Conservation (phyloP, 2,113 vertebrate species). For the Paradoxurus hermaphroditus region DNA sequence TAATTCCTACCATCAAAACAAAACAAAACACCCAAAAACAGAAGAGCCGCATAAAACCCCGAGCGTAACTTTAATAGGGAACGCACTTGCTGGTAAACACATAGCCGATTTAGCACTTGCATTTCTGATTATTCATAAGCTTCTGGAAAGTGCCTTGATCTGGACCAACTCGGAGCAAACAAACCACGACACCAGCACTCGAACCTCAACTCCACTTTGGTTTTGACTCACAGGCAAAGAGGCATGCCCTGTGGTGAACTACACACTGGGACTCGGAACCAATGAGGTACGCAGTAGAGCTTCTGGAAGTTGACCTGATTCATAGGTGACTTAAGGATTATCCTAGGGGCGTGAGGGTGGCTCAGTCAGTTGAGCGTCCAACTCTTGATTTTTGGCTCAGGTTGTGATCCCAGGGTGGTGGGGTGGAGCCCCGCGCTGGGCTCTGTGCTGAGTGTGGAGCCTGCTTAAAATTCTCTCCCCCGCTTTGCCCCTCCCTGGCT, state of each 20-base stretch:
- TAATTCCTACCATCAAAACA: slow-evolving; percentile 12
- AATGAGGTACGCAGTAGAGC: neutral
- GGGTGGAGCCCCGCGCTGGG: too few species aligned
- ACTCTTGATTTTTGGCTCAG: too few species aligned
- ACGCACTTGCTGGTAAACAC: neutral
- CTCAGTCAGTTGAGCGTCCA: too few species aligned
- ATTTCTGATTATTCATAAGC: neutral
- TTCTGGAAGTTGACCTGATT: neutral
- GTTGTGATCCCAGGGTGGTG: too few species aligned
- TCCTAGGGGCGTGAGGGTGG: too few species aligned
- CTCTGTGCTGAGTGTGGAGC: too few species aligned
- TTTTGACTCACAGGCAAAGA: neutral
- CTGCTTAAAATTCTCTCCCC: too few species aligned
- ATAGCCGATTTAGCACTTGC: neutral
- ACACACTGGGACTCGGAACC: neutral
- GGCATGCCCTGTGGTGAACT: neutral
- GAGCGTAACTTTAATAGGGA: neutral
- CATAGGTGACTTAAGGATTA: neutral
- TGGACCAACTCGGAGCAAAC: neutral
- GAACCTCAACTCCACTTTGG: neutral
- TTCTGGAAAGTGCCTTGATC: neutral
- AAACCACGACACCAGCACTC: neutral
- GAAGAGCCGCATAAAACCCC: neutral
- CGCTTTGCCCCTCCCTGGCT: too few species aligned
- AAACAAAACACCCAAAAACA: neutral